Base-by-base conservation (phyloP, 2,113 vertebrate species). In the Neogobius melanostomus region DNA sequence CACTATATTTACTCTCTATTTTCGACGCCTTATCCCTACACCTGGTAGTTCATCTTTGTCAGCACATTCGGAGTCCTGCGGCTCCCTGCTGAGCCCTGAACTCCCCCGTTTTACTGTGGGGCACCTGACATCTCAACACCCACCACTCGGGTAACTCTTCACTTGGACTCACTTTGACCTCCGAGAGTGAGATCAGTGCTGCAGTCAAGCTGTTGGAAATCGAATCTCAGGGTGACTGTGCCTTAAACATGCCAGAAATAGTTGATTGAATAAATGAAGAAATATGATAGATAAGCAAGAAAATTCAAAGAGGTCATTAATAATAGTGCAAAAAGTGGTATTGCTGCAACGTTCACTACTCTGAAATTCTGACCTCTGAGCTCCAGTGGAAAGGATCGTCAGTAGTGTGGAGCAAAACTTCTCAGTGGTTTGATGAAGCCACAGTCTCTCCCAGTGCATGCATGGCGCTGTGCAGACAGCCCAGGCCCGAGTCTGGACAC, bases 41-140 rank as follows among this genome's bases (percentile, higher is more conserved):
- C 81, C 85, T 88, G 86, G 79, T 70, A 57, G 82, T 89, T 83
- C 73, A 74, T 87, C 88, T 81, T 79, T 82, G 78, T 89, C 84
- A 87, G 85, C 81, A 84, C 68, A 85, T 84, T 87, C 65, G 69
- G 67, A 75, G 81, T 84, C 75, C 80, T 76, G 80, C 72, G 77
- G 46, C 76, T 82, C 82, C 82, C 80, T 72, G 72, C 82, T 79
- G 75, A 79, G 81, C 76, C 69, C 72, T 85, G 78, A 83, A 81
- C 79, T 84, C 67, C 63, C 44, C n/a, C 65, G 72, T 85, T 60
- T 72, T 64, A 85, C 71, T 82, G 73, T 74, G 72, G 68, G 69
- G 66, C 7, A 70, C 42, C 71, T 80, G 51, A 68, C 72, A 77
- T 80, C 54, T 12, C 15, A 72, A 60, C 59, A 66, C 62, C 71